A percentile compares a stretch with the other conserved stretches of the same genome.
Conservation (phyloP, 2,888 invertebrate genomes). For the Cecidostiba fungosa region DNA sequence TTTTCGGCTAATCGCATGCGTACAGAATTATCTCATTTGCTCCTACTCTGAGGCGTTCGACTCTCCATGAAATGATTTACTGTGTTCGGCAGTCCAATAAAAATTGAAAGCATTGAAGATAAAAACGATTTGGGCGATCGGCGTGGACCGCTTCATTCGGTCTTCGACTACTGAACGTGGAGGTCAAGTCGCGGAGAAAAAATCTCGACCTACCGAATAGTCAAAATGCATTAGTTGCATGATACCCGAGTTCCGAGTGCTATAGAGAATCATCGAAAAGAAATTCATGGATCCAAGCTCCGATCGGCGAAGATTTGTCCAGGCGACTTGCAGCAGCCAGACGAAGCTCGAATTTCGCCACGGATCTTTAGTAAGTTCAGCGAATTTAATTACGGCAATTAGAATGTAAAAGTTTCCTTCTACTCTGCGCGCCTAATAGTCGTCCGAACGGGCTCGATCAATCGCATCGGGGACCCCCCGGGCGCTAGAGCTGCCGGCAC, state of each 20-base stretch:
- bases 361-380: constrained; percentile 74
- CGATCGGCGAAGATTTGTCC: neutral
- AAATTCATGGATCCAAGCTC: neutral
- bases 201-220: neutral
- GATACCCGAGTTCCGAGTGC: neutral
- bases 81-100: constrained; percentile 73
- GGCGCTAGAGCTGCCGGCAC: constrained; percentile 68
- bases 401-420: constrained; percentile 73
- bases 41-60: constrained; percentile 68
- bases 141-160: constrained; percentile 54
- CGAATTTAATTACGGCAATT: constrained; percentile 77
- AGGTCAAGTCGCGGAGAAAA: neutral
- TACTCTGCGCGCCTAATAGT: constrained; percentile 50
- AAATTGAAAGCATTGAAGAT: constrained; percentile 71
- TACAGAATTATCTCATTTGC: constrained; percentile 59
- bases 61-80: constrained; percentile 75
- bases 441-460: constrained; percentile 68
- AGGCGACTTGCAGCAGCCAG: constrained; percentile 28
- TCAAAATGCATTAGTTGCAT: neutral
- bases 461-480: constrained; percentile 70
- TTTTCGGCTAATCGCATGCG: constrained; percentile 75
- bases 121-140: constrained; percentile 59
- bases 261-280: neutral
- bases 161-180: constrained; percentile 12
- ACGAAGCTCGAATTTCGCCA: constrained; percentile 43